phyloP scores from a whole-genome alignment of 2,888 invertebrate genomes.

The Spisula solida region DNA sequence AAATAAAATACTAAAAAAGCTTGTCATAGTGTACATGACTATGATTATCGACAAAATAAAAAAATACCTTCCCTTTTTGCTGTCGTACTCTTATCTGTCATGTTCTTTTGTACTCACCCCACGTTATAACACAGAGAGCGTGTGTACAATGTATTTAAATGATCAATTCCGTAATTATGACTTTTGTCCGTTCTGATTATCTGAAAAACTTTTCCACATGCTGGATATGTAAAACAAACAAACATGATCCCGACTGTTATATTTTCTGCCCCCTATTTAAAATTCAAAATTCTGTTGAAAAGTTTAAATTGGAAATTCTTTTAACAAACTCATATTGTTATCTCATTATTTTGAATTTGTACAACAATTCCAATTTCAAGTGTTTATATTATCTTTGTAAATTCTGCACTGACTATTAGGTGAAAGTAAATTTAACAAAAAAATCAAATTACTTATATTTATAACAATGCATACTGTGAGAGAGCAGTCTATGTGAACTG shows the following conservation, averaged over 20 bases:
- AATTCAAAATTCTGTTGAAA: background rate
- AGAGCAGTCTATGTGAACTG: background rate
- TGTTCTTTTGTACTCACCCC: too few relatives aligned
- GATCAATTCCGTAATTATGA: background rate
- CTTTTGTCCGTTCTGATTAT: background rate
- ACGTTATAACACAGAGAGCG: too few relatives aligned
- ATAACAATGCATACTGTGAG: background rate
- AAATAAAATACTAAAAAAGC: too few relatives aligned
- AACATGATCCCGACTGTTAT: background rate
- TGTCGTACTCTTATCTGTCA: too few relatives aligned
- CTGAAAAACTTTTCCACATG: background rate
- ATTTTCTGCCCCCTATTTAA: background rate
- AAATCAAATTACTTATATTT: constrained; percentile 23
- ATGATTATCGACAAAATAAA: too few relatives aligned
- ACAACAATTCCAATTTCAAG: background rate
- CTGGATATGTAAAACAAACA: background rate
- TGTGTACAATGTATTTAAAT: background rate
- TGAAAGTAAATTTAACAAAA: constrained; percentile 46
- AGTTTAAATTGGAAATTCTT: background rate
- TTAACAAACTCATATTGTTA: background rate
- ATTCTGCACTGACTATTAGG: constrained; percentile 39
- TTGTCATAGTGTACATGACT: too few relatives aligned
- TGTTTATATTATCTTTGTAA: constrained; percentile 37
- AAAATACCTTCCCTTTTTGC: too few relatives aligned
- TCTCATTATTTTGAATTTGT: constrained; percentile 16